Base-by-base conservation (phyloP, 2,888 invertebrate genomes). In the Leucozona laternaria region DNA sequence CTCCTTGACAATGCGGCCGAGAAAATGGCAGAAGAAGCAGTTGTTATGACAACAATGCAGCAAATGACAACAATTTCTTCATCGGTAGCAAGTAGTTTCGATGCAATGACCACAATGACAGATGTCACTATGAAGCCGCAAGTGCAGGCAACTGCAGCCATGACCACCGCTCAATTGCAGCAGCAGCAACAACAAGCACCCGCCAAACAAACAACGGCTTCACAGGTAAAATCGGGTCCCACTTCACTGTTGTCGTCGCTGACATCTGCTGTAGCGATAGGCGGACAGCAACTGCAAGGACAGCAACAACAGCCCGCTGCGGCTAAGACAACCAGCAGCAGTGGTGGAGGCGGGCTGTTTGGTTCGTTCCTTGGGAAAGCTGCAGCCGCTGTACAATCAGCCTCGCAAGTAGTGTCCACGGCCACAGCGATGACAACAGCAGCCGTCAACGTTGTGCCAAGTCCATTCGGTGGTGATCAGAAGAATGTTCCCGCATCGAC, bases 291-390 rank as follows among this genome's bases (percentile, higher is more conserved):
- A 79, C 82, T 86, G 31, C 79, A 85, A 81, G 68, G 68, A 60
- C 88, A 83, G 22, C 80, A 88, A 53, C 80, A 83, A 68, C 85
- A 79, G 62, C 53, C 82, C 28, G 40, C 72, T 17, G 28, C 82
- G 53, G 84, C 88, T 20, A 15, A 79, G 10, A 45, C 62, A 31
- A 31, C 79, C 10, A 53, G n/a, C 13, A 43, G 80, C 57, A 77
- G 70, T 45, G 53, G 85, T 5, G 83, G 89, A 31, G 88, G 89
- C 31, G 89, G 91, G 11, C 89, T 92, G 90, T 90, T 92, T 45
- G 91, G 91, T n/a, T 91, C 91, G 5, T 90, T 92, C 72, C 89
- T 92, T 60, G 92, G 90, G 0, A 92, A 91, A 84, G 92, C 92
- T 15, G 92, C 92, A 55, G 92, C 92, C 31, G 92, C 91, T 8